phyloP scores from a whole-genome alignment of 2,113 vertebrate genomes.

The Nycticebus coucang region DNA sequence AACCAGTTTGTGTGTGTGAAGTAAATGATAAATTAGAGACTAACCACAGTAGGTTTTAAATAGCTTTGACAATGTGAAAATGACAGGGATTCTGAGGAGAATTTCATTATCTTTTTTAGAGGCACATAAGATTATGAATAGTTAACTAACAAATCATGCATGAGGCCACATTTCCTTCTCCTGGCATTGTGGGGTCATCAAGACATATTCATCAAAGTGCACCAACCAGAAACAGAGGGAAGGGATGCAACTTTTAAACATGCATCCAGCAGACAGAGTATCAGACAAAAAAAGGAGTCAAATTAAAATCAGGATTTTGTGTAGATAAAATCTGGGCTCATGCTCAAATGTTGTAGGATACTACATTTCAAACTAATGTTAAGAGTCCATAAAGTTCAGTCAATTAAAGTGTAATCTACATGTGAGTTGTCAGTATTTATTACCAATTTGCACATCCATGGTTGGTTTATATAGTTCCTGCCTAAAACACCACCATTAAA shows the following conservation, averaged over 20 bases:
- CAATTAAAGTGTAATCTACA: background rate
- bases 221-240: background rate
- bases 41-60: background rate
- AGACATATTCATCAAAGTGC: background rate
- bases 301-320: background rate
- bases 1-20: background rate
- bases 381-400: background rate
- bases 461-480: background rate
- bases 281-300: background rate
- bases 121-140: background rate
- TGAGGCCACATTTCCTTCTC: background rate
- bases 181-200: background rate
- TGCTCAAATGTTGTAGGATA: background rate
- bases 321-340: background rate
- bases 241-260: background rate
- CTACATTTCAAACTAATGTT: background rate
- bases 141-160: background rate
- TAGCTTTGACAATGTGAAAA: background rate
- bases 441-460: background rate
- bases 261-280: background rate
- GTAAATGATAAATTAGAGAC: background rate
- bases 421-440: background rate
- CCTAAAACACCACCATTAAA: background rate
- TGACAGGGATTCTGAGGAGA: background rate
- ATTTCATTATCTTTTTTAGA: conserved; percentile 28